Percentiles rank a stretch among this genome's conserved stretches.
Evolutionary conservation across 2,797 vertebrate genomes (phyloP).

Genomic region (Morus bassanus): DNA sequence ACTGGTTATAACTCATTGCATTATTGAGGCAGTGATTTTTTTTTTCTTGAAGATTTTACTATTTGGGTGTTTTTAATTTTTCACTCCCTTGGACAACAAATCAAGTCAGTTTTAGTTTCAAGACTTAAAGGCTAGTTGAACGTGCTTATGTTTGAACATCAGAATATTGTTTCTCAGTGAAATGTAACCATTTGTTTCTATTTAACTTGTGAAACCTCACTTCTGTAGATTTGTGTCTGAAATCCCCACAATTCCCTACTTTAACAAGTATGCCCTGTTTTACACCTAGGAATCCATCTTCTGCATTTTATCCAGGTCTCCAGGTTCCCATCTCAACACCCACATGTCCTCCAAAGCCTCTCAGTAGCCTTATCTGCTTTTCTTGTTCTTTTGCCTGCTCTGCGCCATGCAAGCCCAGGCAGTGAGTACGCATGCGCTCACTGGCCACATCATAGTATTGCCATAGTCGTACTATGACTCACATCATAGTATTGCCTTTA

Average conservation of each 20-base stretch:
- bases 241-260: background rate
- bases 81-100: background rate
- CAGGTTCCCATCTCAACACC: background rate
- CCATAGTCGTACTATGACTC: background rate
- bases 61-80: background rate
- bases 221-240: background rate
- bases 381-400: background rate
- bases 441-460: background rate
- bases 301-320: background rate
- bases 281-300: background rate
- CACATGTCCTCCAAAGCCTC: background rate
- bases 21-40: background rate
- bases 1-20: background rate
- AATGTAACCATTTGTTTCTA: background rate
- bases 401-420: too few species aligned
- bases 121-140: background rate
- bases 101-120: background rate
- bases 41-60: background rate
- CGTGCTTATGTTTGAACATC: background rate
- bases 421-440: fast-evolving
- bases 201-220: background rate
- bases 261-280: background rate
- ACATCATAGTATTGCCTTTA: background rate
- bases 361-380: background rate
- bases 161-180: background rate